These are phyloP conservation scores for Gandaritis pyraliata DNA, from an alignment of 2,888 invertebrate species.

Conservation along the genomic window DNA sequence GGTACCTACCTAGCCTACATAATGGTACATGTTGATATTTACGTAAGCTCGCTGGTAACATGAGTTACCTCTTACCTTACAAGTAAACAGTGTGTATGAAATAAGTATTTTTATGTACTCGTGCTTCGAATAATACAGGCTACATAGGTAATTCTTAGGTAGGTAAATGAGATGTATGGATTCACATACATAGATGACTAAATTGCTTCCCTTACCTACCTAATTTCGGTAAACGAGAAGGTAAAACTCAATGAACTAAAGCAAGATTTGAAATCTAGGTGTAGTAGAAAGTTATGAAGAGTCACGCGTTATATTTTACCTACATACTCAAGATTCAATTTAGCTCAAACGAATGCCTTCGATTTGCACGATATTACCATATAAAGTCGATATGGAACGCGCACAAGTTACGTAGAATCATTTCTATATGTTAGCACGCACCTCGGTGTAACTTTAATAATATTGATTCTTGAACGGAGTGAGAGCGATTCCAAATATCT, in stretches of 20 bases:
- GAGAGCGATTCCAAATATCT: conserved; percentile 56
- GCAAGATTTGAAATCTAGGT: neutral
- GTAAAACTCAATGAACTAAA: neutral
- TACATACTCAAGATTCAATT: conserved; percentile 33
- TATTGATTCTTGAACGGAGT: conserved; percentile 58
- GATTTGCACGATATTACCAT: conserved; percentile 37
- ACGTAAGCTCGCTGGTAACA: conserved; percentile 35
- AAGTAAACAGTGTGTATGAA: conserved; percentile 6
- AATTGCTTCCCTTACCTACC: no score
- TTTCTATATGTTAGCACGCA: conserved; percentile 35
- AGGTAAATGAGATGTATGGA: no score
- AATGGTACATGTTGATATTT: conserved; percentile 60
- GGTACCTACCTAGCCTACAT: conserved; percentile 47
- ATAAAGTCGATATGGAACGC: conserved; percentile 39
- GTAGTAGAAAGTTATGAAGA: conserved; percentile 11
- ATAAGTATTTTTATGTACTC: conserved; percentile 8
- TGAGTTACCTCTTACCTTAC: conserved; percentile 28
- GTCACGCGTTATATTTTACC: conserved; percentile 1
- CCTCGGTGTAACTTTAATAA: conserved; percentile 45
- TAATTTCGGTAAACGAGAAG: no score
- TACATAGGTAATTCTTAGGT: neutral
- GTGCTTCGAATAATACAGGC: neutral
- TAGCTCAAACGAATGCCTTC: conserved; percentile 32
- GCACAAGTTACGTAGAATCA: conserved; percentile 35
- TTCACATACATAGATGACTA: no score